Base-by-base conservation (phyloP, 2,888 invertebrate species). In the Liodrosophila aerea region DNA sequence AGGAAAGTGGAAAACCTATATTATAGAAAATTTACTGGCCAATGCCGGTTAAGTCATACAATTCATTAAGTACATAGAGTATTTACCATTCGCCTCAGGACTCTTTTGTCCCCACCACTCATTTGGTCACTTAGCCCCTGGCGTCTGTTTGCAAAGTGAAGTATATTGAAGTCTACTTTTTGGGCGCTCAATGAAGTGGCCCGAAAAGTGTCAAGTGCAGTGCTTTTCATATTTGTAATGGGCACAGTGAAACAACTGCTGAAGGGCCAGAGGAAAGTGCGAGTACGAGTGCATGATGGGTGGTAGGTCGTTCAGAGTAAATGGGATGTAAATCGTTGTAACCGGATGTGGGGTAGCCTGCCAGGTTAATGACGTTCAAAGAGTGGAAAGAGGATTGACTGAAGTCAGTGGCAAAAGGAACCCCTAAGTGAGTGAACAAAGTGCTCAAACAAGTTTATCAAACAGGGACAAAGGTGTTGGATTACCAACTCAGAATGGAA, bases 151-250 rank as follows among this genome's bases (percentile, higher is more conserved):
- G 22, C 11, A 22, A 15, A 22, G 5, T 4, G 11, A 18, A 40
- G 15, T 8, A 22, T 39, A 43, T 27, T 52, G 54, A 56, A 71
- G 64, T 60, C 52, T 53, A 57, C 74, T 76, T 65, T 75, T 64
- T 27, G 76, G 65, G 56, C 60, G 52, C 15, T 50, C 62, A 64
- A 61, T 61, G 61, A 67, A 64, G 64, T 64, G 63, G 62, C 36
- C 43, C 41, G 62, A 51, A 68, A 70, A 68, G 82, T 81, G 85
- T 76, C 85, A 81, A 82, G 69, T 82, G 78, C 85, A 82, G 76
- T 65, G 68, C 69, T 66, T 64, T 67, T 74, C 69, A 72, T 72
- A 70, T 76, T 74, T 41, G 58, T 47, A 44, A 68, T 71, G 63
- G 53, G 43, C 27, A 33, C 37, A 31, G 49, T 50, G 18, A 40